phyloP scores from a whole-genome alignment of 1,140 invertebrate genomes.

The Brachionus sp. region DNA sequence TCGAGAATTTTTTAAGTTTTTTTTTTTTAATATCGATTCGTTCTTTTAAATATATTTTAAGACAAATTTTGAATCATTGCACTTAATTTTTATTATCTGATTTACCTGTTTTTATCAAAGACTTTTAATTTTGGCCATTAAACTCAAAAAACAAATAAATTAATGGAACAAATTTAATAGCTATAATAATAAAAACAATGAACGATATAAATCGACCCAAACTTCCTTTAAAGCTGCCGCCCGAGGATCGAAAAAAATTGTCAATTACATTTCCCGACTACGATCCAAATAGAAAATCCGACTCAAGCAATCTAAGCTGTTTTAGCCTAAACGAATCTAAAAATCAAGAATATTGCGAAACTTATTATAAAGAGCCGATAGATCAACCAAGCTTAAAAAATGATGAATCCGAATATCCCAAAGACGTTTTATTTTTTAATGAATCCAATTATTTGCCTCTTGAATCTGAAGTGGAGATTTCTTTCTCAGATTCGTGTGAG shows the following conservation, averaged over 20 bases:
- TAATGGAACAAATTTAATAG: background rate
- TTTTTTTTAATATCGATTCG: background rate
- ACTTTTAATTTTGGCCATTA: background rate
- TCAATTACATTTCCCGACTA: slow-evolving; percentile 10
- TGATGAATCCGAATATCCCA: background rate
- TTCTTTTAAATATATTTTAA: background rate
- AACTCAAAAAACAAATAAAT: background rate
- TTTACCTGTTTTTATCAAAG: background rate
- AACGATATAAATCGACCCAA: background rate
- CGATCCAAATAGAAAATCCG: background rate
- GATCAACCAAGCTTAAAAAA: background rate
- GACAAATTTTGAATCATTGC: background rate
- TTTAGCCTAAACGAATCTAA: background rate
- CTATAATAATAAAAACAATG: background rate
- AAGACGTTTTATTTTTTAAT: background rate
- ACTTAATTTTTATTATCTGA: background rate
- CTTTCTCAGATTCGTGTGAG: background rate
- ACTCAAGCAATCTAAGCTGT: background rate
- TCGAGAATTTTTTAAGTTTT: background rate
- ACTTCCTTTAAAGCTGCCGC: background rate
- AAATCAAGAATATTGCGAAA: background rate
- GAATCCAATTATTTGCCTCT: background rate
- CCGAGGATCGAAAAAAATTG: background rate
- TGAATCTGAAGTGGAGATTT: background rate
- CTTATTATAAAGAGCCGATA: background rate